Evolutionary conservation across 2,797 vertebrate genomes (phyloP), one percentile per base, ranked within the genome.

Genomic region (Tadarida brasiliensis): DNA sequence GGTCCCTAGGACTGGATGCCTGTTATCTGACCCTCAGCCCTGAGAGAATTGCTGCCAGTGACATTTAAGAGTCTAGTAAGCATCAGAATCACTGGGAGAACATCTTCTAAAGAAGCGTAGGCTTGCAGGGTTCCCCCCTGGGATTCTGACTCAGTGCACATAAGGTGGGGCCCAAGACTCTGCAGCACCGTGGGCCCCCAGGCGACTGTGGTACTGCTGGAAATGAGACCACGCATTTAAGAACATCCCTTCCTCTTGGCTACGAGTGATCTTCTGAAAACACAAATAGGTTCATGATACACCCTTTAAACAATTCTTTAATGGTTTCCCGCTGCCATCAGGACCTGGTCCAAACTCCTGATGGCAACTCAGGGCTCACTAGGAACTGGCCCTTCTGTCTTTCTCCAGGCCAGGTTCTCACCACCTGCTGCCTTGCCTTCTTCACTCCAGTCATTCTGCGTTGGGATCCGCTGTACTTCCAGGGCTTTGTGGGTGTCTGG

Each of bases 111-210:
- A 2, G 74, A 12, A 61, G 24, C 30, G 7, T 19, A 91, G 56
- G 44, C 51, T 92, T 16, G 0, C 1, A 2, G 44, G 8, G 2
- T 47, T 71, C n/a, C 11, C 22, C 28, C 68, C 28, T 30, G 33
- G 63, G 68, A 20, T 95, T 91, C 74, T 91, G 61, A 94, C 44
- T 91, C 65, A 59, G 30, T 28, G 74, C 20, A 19, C 65, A 12
- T 19, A 33, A 76, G 63, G 12, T 3, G 7, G 24, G 39, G 24
- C 49, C 20, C 3, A n/a, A 33, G 26, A 35, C 30, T 76, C 33
- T 80, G 15, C 11, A 3, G 51, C 87, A 86, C 80, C 93, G 67
- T 59, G 35, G 74, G 30, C 2, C 9, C 30, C 35, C 19, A 16
- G 7, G n/a, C 63, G 49, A 80, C 76, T 57, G 16, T 63, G 47